A percentile compares a stretch with the other conserved stretches of the same genome.
Evolutionary conservation across 2,113 vertebrate genomes (phyloP).

Genomic region (Thamnaconus septentrionalis): DNA sequence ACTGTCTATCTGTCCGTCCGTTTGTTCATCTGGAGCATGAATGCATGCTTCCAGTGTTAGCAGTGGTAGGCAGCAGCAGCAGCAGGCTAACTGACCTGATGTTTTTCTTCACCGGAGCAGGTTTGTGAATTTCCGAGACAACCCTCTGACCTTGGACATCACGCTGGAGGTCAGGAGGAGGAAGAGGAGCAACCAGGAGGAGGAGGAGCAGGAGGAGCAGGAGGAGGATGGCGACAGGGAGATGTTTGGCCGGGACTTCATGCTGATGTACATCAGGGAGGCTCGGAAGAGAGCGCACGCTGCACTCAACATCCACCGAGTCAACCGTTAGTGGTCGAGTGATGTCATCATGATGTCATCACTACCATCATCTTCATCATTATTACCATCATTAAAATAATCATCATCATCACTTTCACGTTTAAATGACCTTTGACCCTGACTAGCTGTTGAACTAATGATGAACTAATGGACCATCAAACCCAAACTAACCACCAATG

Average conservation of each 20-base stretch:
- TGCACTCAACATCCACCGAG: conserved; percentile 57
- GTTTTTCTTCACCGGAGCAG: conserved; percentile 57
- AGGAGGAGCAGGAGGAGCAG: conserved; percentile 61
- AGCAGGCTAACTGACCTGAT: neutral
- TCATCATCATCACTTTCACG: neutral
- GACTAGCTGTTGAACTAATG: too few relatives aligned
- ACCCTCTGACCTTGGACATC: conserved; percentile 85
- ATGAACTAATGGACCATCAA: too few relatives aligned
- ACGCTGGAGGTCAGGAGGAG: conserved; percentile 66
- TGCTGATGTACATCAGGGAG: conserved; percentile 88
- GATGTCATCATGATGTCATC: neutral
- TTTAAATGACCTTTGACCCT: too few relatives aligned
- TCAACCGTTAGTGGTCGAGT: conserved; percentile 27
- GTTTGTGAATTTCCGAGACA: conserved; percentile 97
- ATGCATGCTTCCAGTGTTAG: too few relatives aligned
- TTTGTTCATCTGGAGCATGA: neutral
- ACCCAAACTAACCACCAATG: too few relatives aligned
- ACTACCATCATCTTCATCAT: too few relatives aligned
- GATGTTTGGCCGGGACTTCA: conserved; percentile 91
- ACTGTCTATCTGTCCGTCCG: neutral
- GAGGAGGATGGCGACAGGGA: conserved; percentile 87
- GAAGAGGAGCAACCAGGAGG: neutral
- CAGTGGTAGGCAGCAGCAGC: neutral
- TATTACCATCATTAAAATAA: too few relatives aligned
- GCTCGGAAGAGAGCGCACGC: conserved; percentile 72